Conservation (phyloP, 2,797 vertebrate species). For the Bucorvus abyssinicus region DNA sequence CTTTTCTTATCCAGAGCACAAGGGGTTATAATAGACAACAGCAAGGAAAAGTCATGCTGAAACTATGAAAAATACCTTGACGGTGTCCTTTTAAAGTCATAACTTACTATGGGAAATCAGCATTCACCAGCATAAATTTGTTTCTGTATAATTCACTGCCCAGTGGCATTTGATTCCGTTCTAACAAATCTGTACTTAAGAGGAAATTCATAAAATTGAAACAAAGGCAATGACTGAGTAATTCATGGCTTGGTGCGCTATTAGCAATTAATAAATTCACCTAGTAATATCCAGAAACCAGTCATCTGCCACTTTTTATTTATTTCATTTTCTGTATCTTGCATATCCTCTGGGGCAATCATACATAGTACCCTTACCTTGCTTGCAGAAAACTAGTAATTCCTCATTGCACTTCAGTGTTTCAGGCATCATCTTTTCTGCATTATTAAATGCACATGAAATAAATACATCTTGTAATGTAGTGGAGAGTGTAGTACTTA, state of each 20-base stretch:
- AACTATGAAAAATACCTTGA: conserved; percentile 36
- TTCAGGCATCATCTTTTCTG: conserved; percentile 40
- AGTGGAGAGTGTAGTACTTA: conserved; percentile 9
- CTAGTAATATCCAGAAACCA: conserved; percentile 56
- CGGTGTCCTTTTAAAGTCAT: conserved; percentile 26
- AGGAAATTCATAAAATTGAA: conserved; percentile 66
- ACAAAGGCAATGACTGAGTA: conserved; percentile 64
- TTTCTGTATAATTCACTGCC: conserved; percentile 59
- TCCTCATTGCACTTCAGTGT: conserved; percentile 56
- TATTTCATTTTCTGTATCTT: conserved; percentile 64
- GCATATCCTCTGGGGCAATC: conserved; percentile 47
- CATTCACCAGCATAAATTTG: conserved; percentile 60
- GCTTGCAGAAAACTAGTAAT: conserved; percentile 59
- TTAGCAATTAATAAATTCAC: conserved; percentile 76
- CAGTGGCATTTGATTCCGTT: conserved; percentile 66
- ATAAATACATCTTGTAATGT: conserved; percentile 54
- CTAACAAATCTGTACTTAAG: conserved; percentile 70
- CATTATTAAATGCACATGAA: conserved; percentile 70
- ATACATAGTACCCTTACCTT: conserved; percentile 50
- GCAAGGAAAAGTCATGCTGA: background rate
- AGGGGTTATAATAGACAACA: background rate
- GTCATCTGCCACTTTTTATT: conserved; percentile 60
- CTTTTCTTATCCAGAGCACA: background rate
- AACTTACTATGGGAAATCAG: conserved; percentile 56
- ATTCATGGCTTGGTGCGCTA: conserved; percentile 61